phyloP scores from a whole-genome alignment of 1,140 invertebrate genomes.

The Paralvinella palmiformis region DNA sequence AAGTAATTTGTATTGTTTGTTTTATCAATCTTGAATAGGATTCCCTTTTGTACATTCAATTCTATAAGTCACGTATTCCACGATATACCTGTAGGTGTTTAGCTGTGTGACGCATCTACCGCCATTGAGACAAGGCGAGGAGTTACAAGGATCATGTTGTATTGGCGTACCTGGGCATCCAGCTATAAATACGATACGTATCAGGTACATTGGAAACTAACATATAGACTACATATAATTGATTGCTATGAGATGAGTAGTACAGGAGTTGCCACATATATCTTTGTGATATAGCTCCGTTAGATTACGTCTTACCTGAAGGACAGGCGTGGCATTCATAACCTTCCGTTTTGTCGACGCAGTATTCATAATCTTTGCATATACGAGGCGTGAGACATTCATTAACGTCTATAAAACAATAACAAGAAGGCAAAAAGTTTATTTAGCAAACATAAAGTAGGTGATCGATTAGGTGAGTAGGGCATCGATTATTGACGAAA shows the following conservation, averaged over 20 bases:
- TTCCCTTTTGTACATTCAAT: neutral
- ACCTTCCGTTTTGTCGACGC: no score
- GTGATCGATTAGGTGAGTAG: neutral
- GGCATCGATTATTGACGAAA: neutral
- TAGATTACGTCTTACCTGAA: neutral
- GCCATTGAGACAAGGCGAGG: slow-evolving; percentile 81
- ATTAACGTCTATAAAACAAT: no score
- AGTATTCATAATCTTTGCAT: no score
- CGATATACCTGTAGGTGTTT: neutral
- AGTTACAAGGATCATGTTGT: slow-evolving; percentile 46
- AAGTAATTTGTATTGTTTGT: neutral
- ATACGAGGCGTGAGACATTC: no score
- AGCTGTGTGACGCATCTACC: slow-evolving; percentile 65
- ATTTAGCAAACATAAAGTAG: neutral
- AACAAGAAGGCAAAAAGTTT: no score
- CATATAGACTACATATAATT: neutral
- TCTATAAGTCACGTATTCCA: neutral
- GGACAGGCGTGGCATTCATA: neutral
- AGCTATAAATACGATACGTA: no score
- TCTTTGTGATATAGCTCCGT: neutral
- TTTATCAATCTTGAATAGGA: neutral
- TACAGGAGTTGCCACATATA: neutral
- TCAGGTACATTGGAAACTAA: neutral
- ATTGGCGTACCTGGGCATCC: no score
- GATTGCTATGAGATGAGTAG: neutral